phyloP scores from a whole-genome alignment of 2,888 invertebrate species.

The Ptycholaimellus sp. region DNA sequence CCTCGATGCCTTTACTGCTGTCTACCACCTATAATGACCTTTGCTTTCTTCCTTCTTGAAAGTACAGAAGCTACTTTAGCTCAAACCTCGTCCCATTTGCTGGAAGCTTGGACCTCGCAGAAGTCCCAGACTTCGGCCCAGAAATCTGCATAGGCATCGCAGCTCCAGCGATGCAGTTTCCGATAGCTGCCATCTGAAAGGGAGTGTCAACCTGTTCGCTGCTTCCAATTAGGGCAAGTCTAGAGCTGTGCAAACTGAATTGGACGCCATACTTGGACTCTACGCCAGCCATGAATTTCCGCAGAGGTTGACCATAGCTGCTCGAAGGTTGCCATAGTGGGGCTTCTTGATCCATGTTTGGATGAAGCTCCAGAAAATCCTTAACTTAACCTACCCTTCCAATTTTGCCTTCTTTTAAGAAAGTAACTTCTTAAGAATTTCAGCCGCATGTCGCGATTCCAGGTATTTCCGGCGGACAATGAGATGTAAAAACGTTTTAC shows the following conservation, averaged over 20 bases:
- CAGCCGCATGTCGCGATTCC: too few relatives aligned
- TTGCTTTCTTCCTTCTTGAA: conserved; percentile 1
- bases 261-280: conserved; percentile 11
- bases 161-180: conserved; percentile 32
- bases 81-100: conserved; percentile 5
- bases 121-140: conserved; percentile 32
- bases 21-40: conserved; percentile 28
- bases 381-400: too few relatives aligned
- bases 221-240: neutral
- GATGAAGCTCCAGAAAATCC: too few relatives aligned
- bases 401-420: too few relatives aligned
- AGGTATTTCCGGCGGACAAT: too few relatives aligned
- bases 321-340: too few relatives aligned
- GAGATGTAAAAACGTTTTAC: too few relatives aligned
- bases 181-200: conserved; percentile 24
- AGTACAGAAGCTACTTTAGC: conserved; percentile 2
- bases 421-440: too few relatives aligned
- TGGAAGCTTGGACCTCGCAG: conserved; percentile 26
- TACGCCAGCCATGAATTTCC: conserved; percentile 10
- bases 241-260: conserved; percentile 10
- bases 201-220: neutral
- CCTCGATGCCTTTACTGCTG: conserved; percentile 26
- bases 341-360: too few relatives aligned
- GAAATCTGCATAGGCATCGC: conserved; percentile 31
- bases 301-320: too few relatives aligned